Base-by-base conservation (phyloP, 2,113 vertebrate genomes). In the Meleagris gallopavo region DNA sequence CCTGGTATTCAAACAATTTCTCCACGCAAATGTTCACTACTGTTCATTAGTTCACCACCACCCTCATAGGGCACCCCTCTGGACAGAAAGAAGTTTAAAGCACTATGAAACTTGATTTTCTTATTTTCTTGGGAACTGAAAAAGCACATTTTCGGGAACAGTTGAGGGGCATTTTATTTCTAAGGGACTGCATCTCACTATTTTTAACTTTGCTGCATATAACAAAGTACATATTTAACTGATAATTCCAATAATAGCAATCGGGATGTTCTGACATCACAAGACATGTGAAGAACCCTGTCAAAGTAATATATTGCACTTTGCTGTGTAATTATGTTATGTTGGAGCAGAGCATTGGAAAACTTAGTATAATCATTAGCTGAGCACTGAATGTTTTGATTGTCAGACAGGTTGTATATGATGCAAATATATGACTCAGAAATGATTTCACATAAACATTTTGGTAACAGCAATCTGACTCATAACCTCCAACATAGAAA, bases 361-460 rank as follows among this genome's bases (percentile, higher is more conserved):
- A 98, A 98, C 96, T 97, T 76, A 92, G 83, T 97, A 97, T 97
- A 97, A 97, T 95, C 95, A 97, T 97, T 97, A 97, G 97, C 95
- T 69, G 90, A 97, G 97, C 13, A 1, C 96, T 96, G 86, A 98
- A 97, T 98, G 98, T 98, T 98, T 98, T 98, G 97, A 98, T 97
- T 98, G 97, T 98, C 97, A 98, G 97, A 97, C 98, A 98, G 97
- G 98, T 98, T 98, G 97, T 97, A 98, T 98, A 97, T 98, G 98
- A 98, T 98, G 98, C 97, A 98, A 98, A 98, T 97, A 98, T 97
- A 98, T 98, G 98, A 98, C 97, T 98, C 98, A 98, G 97, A 98
- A 98, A 97, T 98, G 97, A 98, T 98, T 98, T 98, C 98, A 98
- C 97, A 97, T 97, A 98, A 98, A 98, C 97, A 97, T 98, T 97